Evolutionary conservation across 2,888 invertebrate species (phyloP).

Genomic region (Chrysotoxum bicinctum): DNA sequence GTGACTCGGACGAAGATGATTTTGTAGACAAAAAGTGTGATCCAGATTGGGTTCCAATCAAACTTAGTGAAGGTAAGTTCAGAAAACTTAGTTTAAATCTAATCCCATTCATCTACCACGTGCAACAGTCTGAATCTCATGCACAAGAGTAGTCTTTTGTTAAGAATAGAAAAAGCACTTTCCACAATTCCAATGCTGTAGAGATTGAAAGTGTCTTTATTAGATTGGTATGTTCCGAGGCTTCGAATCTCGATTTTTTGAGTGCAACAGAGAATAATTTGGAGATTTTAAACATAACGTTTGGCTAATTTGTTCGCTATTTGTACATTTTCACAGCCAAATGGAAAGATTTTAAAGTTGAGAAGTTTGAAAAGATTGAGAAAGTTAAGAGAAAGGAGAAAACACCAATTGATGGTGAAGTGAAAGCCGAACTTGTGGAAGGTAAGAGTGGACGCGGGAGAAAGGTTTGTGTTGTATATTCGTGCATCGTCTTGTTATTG

Average conservation of each 20-base stretch:
- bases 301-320: conserved; percentile 39
- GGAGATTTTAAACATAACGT: not conserved
- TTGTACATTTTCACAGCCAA: conserved; percentile 58
- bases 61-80: conserved; percentile 78
- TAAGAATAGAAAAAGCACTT: conserved; percentile 31
- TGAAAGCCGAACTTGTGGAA: conserved; percentile 36
- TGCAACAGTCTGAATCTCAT: not conserved
- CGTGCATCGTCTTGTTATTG: conserved; percentile 28
- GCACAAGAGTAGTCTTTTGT: not conserved
- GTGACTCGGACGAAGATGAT: conserved; percentile 78
- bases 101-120: not conserved
- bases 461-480: conserved; percentile 25
- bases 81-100: not conserved
- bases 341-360: conserved; percentile 66
- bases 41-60: conserved; percentile 78
- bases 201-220: conserved; percentile 50
- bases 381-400: not conserved
- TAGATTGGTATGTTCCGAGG: conserved; percentile 40
- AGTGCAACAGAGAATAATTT: conserved; percentile 50
- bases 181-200: conserved; percentile 50
- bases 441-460: conserved; percentile 46
- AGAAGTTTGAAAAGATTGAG: conserved; percentile 39
- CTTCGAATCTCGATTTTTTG: not conserved
- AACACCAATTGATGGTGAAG: not conserved
- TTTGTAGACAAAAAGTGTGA: conserved; percentile 77